These are phyloP conservation scores for Cryptus viduatorius DNA, from an alignment of 2,888 invertebrate genomes.

Conservation along the genomic window DNA sequence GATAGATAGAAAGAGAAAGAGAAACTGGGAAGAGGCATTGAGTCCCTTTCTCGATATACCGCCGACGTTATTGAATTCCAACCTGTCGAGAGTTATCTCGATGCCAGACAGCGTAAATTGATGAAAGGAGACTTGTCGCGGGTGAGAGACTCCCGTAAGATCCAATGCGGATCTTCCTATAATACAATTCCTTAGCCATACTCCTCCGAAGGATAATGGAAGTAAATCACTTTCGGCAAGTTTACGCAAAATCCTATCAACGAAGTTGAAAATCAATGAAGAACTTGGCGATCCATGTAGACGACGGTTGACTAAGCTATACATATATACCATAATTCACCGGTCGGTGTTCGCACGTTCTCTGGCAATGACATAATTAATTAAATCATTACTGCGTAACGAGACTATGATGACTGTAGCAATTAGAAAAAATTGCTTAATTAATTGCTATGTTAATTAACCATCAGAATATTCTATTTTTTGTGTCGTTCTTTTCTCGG, in stretches of 20 bases:
- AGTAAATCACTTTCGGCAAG: slow-evolving; percentile 7
- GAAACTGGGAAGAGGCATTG: slow-evolving; percentile 26
- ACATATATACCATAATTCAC: not conserved
- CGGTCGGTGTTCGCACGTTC: not conserved
- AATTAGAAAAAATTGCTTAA: slow-evolving; percentile 37
- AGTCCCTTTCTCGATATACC: slow-evolving; percentile 44
- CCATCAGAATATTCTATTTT: slow-evolving; percentile 1
- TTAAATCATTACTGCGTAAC: not conserved
- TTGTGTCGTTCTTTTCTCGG: slow-evolving; percentile 15
- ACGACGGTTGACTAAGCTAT: not conserved
- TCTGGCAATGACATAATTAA: not conserved
- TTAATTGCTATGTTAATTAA: slow-evolving; percentile 34
- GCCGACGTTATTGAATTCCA: slow-evolving; percentile 67
- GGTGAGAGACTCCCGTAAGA: slow-evolving; percentile 5
- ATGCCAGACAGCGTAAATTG: slow-evolving; percentile 59
- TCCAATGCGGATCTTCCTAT: slow-evolving; percentile 23
- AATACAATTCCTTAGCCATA: slow-evolving; percentile 37
- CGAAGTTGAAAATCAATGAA: slow-evolving; percentile 14
- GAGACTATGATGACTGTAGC: not conserved
- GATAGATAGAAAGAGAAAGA: slow-evolving; percentile 19
- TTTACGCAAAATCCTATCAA: slow-evolving; percentile 29
- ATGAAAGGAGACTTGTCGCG: slow-evolving; percentile 53
- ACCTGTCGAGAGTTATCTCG: slow-evolving; percentile 63
- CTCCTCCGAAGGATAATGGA: not conserved
- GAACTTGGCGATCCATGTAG: not conserved